Percentiles rank a stretch among this genome's conserved stretches.
Conservation (phyloP, 2,113 vertebrate genomes). For the Panthera tigris region DNA sequence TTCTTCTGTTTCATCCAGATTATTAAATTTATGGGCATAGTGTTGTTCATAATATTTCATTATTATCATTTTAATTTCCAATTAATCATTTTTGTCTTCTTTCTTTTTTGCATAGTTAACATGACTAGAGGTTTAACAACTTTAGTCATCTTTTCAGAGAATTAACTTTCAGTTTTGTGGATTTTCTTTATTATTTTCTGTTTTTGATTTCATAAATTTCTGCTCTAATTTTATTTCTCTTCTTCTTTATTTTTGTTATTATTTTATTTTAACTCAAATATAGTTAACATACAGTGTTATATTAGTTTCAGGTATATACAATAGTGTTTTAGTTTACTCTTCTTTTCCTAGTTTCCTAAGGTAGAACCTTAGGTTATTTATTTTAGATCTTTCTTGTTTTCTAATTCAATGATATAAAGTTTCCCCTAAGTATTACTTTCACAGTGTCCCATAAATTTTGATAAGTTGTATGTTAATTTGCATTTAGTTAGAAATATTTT, state of each 20-base stretch:
- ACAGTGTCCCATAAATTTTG: too few species aligned
- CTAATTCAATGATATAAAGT: not conserved
- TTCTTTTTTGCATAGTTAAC: not conserved
- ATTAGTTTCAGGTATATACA: not conserved
- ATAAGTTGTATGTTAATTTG: not conserved
- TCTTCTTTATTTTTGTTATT: not conserved
- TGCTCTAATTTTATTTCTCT: not conserved
- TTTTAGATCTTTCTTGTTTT: not conserved
- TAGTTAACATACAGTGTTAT: not conserved
- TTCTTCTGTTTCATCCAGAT: not conserved
- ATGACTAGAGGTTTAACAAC: not conserved
- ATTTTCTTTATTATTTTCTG: not conserved
- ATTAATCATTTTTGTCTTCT: not conserved
- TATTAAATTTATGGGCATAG: not conserved
- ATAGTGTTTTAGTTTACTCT: not conserved
- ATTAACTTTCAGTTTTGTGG: too few species aligned
- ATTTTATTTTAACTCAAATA: not conserved
- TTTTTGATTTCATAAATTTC: not conserved
- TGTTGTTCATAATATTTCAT: not conserved
- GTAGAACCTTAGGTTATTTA: not conserved
- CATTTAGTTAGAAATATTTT: not conserved
- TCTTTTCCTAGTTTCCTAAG: not conserved
- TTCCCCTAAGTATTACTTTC: not conserved
- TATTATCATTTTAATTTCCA: not conserved
- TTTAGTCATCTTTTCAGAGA: not conserved